Percentiles rank a stretch among this genome's conserved stretches.
Evolutionary conservation across 2,797 vertebrate genomes (phyloP).

Genomic region (Phrynocephalus forsythii): DNA sequence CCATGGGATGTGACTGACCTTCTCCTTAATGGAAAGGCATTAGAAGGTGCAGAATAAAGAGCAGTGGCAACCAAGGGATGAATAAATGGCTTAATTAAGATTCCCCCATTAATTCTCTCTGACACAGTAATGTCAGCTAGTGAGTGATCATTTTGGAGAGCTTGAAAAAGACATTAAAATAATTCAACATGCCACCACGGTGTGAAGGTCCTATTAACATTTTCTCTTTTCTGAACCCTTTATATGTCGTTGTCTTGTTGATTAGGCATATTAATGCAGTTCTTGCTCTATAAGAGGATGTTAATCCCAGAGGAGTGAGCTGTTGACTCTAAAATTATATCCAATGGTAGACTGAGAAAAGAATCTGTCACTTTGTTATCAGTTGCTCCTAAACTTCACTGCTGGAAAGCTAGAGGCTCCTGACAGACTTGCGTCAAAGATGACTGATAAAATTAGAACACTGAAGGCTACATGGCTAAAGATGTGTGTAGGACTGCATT

Average conservation of each 20-base stretch:
- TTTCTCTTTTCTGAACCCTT: conserved; percentile 3
- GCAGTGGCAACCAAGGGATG: neutral
- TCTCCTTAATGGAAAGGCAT: neutral
- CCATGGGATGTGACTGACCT: neutral
- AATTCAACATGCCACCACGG: neutral
- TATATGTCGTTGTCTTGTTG: neutral
- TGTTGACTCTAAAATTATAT: neutral
- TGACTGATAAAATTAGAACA: too few relatives aligned
- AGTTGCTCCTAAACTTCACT: neutral
- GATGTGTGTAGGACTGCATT: too few relatives aligned
- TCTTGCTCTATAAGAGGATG: neutral
- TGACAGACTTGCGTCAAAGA: too few relatives aligned
- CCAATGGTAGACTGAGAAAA: fast-evolving
- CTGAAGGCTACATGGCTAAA: too few relatives aligned
- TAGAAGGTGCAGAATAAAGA: neutral
- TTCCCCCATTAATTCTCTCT: neutral
- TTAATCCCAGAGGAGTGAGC: neutral
- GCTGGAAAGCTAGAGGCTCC: neutral
- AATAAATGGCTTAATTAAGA: neutral
- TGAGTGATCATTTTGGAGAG: neutral
- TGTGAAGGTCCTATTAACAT: fast-evolving
- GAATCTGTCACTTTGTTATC: neutral
- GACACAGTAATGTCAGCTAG: fast-evolving
- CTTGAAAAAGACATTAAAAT: neutral
- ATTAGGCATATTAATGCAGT: neutral